Evolutionary conservation across 2,888 invertebrate species (phyloP).

Genomic region (Brachylomia viminalis): DNA sequence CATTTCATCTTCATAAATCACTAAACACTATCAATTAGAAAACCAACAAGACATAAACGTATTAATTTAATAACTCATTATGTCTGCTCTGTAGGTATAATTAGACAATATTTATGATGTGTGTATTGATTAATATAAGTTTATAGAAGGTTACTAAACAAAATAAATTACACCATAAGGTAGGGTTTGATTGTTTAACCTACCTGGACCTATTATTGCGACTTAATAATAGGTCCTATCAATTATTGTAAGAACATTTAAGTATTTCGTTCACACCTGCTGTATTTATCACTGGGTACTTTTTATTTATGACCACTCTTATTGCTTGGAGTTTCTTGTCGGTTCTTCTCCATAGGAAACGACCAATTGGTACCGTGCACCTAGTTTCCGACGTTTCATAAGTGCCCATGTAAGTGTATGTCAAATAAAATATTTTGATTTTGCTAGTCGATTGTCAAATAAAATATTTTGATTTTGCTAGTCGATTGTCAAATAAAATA

Average conservation of each 20-base stretch:
- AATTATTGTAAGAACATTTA: slow-evolving; percentile 36
- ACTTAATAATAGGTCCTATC: slow-evolving; percentile 40
- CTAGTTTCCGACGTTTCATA: too few species aligned
- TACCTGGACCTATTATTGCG: too few species aligned
- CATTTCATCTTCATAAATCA: slow-evolving; percentile 62
- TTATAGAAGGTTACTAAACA: slow-evolving; percentile 28
- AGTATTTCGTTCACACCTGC: slow-evolving; percentile 27
- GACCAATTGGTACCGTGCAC: too few species aligned
- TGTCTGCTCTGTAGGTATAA: slow-evolving; percentile 53
- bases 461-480: too few species aligned
- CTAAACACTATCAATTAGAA: slow-evolving; percentile 50
- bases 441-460: too few species aligned
- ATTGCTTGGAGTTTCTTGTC: background rate
- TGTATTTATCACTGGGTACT: background rate
- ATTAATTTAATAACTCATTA: slow-evolving; percentile 68
- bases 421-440: too few species aligned
- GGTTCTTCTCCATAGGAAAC: too few species aligned
- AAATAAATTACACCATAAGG: slow-evolving; percentile 50
- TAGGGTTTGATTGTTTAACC: slow-evolving; percentile 31
- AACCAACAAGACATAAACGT: slow-evolving; percentile 56
- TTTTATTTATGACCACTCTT: slow-evolving; percentile 9
- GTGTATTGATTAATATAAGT: slow-evolving; percentile 49
- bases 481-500: too few species aligned
- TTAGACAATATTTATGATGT: slow-evolving; percentile 54
- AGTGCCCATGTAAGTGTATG: too few species aligned